Evolutionary conservation across 2,113 vertebrate genomes (phyloP), one percentile per base, ranked within the genome.

Genomic region (Sceloporus tristichus): DNA sequence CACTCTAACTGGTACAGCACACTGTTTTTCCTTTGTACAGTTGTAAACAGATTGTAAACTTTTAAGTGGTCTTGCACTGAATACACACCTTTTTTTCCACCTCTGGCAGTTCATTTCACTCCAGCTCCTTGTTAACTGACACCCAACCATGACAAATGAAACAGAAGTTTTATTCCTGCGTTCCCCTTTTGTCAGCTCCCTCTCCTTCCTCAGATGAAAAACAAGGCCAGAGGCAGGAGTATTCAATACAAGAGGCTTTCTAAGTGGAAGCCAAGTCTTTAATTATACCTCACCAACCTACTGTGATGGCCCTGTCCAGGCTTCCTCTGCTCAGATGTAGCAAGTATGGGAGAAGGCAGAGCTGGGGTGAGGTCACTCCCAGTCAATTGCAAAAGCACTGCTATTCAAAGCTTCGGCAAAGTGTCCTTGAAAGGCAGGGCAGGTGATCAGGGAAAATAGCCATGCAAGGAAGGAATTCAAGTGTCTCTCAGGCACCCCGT

Each of bases 401-500:
- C 83, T 86, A 85, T 84, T 90, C 65, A 56, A 23, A 0, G 0
- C n/a, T 68, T 73, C 91, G 80, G 66, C 82, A 8, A 56, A 0
- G 5, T 53, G 84, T 89, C 86, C 73, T 92, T 91, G 84, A 85
- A 81, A 86, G 85, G 10, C 38, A 8, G 54, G 48, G 42, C 87
- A 65, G 70, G 75, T 85, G 79, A 7, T 34, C 66, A 54, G 62
- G 34, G n/a, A 62, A 23, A 59, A 73, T 10, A 86, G 62, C 75
- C 23, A 2, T 34, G 7, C 38, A 62, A 71, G 0, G 0, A 77
- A 88, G 86, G 85, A 65, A 85, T 93, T 86, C 85, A 73, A 78
- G 77, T 87, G 85, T 88, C 85, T 87, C 90, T 90, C 85, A 38
- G 79, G 40, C 1, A 82, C 90, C 90, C 85, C 54, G 89, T 93